Conservation (phyloP, 2,113 vertebrate genomes). For the Dolichallabes microphthalmus region DNA sequence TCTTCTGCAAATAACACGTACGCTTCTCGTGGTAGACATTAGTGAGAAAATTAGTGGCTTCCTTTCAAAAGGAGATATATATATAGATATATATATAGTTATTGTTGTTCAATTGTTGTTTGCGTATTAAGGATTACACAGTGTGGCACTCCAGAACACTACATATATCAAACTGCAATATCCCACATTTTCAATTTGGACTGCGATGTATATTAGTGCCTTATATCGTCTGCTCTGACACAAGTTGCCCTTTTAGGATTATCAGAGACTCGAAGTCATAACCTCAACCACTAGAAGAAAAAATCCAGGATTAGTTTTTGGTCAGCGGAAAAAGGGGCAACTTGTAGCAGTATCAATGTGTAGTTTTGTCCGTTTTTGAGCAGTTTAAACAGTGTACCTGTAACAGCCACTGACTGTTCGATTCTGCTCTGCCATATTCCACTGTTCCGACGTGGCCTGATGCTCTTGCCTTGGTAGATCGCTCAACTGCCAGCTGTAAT, state of each 20-base stretch:
- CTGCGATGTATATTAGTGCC: conserved; percentile 76
- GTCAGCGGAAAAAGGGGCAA: not conserved
- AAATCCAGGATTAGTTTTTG: not conserved
- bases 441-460: conserved; percentile 40
- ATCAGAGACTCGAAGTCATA: conserved; percentile 57
- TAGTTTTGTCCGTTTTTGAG: conserved; percentile 13
- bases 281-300: conserved; percentile 41
- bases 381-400: conserved; percentile 15
- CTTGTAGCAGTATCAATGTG: conserved; percentile 13
- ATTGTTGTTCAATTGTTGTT: conserved; percentile 25
- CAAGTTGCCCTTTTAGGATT: conserved; percentile 49
- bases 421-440: conserved; percentile 62
- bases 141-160: conserved; percentile 39
- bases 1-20: conserved; percentile 35
- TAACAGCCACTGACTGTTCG: conserved; percentile 42
- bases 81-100: not conserved
- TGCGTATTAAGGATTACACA: conserved; percentile 22
- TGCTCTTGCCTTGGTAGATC: conserved; percentile 67
- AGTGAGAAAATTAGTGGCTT: conserved; percentile 36
- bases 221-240: conserved; percentile 70
- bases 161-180: conserved; percentile 40
- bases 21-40: conserved; percentile 34
- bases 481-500: conserved; percentile 55
- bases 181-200: conserved; percentile 58
- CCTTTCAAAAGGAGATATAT: conserved; percentile 8